Evolutionary conservation across 2,113 vertebrate species (phyloP).

Genomic region (Eptesicus fuscus): DNA sequence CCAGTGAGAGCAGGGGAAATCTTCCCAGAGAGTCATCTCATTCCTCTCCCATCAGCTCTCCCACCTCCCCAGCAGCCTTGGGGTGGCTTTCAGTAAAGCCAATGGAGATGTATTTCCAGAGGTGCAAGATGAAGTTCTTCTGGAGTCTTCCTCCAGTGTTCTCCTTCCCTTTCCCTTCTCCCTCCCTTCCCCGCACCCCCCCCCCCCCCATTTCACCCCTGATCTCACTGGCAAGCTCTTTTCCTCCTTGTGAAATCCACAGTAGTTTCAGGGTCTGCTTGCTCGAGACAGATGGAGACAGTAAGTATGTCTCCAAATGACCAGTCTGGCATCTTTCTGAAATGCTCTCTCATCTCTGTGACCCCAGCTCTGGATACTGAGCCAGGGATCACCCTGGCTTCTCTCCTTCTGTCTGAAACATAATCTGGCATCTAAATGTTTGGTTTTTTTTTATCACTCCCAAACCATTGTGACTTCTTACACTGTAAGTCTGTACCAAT

Average conservation of each 20-base stretch:
- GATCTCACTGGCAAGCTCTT: neutral
- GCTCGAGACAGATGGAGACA: neutral
- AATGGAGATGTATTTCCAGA: conserved; percentile 76
- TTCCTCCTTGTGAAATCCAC: neutral
- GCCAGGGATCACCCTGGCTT: neutral
- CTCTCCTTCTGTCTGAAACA: neutral
- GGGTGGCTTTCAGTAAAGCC: conserved; percentile 76
- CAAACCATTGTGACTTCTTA: neutral
- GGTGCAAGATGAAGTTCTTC: conserved; percentile 64
- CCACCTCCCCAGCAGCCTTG: conserved; percentile 59
- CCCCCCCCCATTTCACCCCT: neutral
- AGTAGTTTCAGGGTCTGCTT: neutral
- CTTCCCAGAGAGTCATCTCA: conserved; percentile 75
- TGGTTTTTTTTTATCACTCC: neutral
- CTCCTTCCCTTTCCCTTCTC: neutral
- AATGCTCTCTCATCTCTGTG: neutral
- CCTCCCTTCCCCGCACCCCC: too few relatives aligned
- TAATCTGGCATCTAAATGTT: neutral
- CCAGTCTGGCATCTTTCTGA: neutral
- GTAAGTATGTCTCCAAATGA: neutral
- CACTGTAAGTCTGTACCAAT: neutral
- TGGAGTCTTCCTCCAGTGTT: neutral
- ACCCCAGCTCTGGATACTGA: neutral
- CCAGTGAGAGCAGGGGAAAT: conserved; percentile 58
- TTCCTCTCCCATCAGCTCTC: conserved; percentile 75